A percentile compares a stretch with the other conserved stretches of the same genome.
Conservation (phyloP, 1,140 invertebrate genomes). For the Drosophila aff. region DNA sequence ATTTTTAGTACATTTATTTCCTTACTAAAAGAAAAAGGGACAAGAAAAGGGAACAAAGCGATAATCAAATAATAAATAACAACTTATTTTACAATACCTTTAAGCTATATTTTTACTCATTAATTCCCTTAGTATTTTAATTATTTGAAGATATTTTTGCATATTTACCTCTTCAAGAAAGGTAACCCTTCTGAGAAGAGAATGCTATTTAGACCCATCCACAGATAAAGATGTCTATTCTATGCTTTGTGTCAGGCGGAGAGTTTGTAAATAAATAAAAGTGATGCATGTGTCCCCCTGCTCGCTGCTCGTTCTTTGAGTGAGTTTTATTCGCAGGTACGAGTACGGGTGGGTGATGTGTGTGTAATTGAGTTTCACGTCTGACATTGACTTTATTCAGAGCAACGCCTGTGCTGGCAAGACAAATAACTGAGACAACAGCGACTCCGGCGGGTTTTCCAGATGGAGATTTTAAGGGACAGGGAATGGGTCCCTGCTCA, state of each 20-base stretch:
- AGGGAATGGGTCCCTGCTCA: conserved; percentile 6
- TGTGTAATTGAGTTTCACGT: conserved; percentile 75
- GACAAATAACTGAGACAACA: conserved; percentile 53
- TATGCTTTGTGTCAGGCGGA: conserved; percentile 24
- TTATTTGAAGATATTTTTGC: not conserved
- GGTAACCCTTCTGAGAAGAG: not conserved
- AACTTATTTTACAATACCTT: not conserved
- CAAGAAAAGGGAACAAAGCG: too few species aligned
- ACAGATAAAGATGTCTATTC: conserved; percentile 21
- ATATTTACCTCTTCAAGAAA: not conserved
- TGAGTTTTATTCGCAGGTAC: conserved; percentile 57
- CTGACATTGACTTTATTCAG: conserved; percentile 77
- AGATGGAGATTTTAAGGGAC: conserved; percentile 17
- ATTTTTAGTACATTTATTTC: not conserved
- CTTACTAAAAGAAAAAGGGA: not conserved
- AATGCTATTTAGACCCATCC: conserved; percentile 9
- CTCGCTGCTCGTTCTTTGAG: conserved; percentile 27
- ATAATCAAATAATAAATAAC: too few species aligned
- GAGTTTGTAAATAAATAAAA: conserved; percentile 71
- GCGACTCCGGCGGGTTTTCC: conserved; percentile 8
- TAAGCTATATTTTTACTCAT: not conserved
- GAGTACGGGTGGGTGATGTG: conserved; percentile 25
- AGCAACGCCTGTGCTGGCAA: conserved; percentile 48
- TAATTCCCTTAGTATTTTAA: not conserved
- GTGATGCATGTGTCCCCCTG: conserved; percentile 49